Conservation (phyloP, 2,797 vertebrate genomes). For the Darevskia nairensis region DNA sequence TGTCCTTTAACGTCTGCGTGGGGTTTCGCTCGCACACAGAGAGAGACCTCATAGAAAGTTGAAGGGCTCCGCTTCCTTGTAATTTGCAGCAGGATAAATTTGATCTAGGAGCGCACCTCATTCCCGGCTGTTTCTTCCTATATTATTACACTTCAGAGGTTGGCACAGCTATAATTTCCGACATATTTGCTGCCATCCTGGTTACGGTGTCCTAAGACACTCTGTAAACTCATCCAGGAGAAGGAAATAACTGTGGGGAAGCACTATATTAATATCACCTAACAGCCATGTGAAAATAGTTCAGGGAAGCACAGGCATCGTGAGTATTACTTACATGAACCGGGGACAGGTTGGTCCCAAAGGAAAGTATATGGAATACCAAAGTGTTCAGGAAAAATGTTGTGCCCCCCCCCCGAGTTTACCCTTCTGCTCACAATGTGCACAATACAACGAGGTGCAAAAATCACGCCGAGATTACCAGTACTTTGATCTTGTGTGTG, state of each 20-base stretch:
- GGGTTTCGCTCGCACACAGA: neutral
- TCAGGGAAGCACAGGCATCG: conserved; percentile 20
- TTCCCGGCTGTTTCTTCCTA: conserved; percentile 56
- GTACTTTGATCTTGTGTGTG: neutral
- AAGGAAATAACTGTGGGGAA: conserved; percentile 56
- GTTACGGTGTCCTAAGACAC: conserved; percentile 62
- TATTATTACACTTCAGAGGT: conserved; percentile 41
- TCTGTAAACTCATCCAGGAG: conserved; percentile 67
- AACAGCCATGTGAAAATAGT: conserved; percentile 69
- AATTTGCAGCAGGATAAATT: conserved; percentile 22
- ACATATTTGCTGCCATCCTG: conserved; percentile 48
- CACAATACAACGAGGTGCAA: neutral
- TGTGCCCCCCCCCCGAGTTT: too few relatives aligned
- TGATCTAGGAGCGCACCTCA: conserved; percentile 28
- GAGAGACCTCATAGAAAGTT: neutral
- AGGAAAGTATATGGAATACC: conserved; percentile 9
- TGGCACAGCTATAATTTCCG: conserved; percentile 59
- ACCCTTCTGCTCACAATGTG: neutral
- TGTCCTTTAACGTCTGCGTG: neutral
- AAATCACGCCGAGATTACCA: neutral
- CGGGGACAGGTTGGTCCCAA: neutral
- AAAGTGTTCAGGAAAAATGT: neutral
- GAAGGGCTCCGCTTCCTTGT: neutral
- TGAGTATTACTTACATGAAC: conserved; percentile 16
- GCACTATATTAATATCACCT: conserved; percentile 39